These are phyloP conservation scores for Psilopogon haemacephalus DNA, from an alignment of 2,113 vertebrate species.

Conservation along the genomic window DNA sequence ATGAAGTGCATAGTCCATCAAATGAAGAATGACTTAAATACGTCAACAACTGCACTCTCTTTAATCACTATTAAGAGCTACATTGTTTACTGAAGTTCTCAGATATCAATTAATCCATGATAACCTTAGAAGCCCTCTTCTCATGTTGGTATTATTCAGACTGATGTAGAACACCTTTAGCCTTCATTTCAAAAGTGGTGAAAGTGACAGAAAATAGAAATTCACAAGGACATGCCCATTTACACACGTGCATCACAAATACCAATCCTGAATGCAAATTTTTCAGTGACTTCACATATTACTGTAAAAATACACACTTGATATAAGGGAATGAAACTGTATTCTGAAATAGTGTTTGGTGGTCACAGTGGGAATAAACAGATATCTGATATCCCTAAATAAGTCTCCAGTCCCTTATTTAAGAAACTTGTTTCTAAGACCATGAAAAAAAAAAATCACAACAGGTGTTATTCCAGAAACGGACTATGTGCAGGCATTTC, in stretches of 20 bases:
- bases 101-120: not conserved
- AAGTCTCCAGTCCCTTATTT: not conserved
- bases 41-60: not conserved
- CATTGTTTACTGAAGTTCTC: not conserved
- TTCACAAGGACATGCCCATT: not conserved
- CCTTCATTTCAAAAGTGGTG: not conserved
- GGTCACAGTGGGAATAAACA: not conserved
- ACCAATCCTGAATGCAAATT: not conserved
- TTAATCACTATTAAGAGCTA: constrained; percentile 15
- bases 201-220: not conserved
- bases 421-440: not conserved
- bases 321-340: not conserved
- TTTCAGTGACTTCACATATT: not conserved
- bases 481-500: not conserved
- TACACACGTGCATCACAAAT: not conserved
- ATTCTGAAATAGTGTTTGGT: not conserved
- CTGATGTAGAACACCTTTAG: not conserved
- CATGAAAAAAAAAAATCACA: not conserved
- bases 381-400: not conserved
- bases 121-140: not conserved
- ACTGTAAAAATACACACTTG: not conserved
- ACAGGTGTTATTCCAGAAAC: not conserved
- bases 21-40: constrained; percentile 30
- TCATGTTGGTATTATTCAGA: not conserved
- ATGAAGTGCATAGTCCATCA: not conserved